Evolutionary conservation across 2,888 invertebrate species (phyloP).

Genomic region (Balanococcus diminutus): DNA sequence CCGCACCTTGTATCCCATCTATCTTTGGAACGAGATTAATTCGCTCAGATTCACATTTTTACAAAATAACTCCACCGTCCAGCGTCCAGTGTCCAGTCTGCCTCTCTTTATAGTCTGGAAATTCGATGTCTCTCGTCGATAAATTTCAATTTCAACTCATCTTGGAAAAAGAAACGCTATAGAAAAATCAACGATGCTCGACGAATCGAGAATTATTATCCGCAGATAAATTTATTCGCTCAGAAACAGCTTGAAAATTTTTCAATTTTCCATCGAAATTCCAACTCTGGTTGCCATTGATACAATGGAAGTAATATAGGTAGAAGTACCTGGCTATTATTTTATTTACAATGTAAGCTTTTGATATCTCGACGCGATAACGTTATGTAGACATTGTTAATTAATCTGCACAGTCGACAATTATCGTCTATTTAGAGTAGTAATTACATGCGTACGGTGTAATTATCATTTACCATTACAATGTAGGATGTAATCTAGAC

Average conservation of each 20-base stretch:
- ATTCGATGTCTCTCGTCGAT: neutral
- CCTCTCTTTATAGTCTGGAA: neutral
- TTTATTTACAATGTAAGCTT: neutral
- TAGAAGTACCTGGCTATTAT: neutral
- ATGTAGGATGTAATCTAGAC: neutral
- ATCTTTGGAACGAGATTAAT: neutral
- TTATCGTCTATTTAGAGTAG: conserved; percentile 14
- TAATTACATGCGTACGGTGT: neutral
- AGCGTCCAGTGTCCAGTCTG: neutral
- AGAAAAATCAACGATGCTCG: neutral
- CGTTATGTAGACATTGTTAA: conserved; percentile 29
- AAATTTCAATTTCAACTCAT: neutral
- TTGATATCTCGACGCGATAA: conserved; percentile 19
- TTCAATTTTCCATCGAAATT: too few species aligned
- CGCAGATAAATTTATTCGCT: neutral
- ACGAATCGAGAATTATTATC: conserved; percentile 1
- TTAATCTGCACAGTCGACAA: conserved; percentile 16
- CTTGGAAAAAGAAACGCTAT: neutral
- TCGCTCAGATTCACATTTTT: neutral
- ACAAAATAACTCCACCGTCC: neutral
- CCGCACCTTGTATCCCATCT: neutral
- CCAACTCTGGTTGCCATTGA: neutral
- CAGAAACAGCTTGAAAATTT: neutral
- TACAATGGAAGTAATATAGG: neutral
- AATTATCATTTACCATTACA: conserved; percentile 21